Percentiles rank a stretch among this genome's conserved stretches.
phyloP scores from a whole-genome alignment of 2,888 invertebrate genomes.

The Limnephilus auricula region DNA sequence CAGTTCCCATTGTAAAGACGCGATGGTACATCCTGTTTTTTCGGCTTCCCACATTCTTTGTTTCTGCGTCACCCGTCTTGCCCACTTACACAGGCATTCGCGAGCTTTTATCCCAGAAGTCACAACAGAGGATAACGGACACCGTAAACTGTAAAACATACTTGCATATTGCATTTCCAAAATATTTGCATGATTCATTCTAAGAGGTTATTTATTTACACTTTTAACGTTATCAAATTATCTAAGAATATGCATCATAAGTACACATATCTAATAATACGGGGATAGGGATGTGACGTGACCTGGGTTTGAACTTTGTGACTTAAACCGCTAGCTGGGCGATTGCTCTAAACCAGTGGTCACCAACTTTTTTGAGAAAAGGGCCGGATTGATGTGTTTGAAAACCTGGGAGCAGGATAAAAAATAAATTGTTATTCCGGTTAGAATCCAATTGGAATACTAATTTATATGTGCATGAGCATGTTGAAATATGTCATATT shows the following conservation, averaged over 20 bases:
- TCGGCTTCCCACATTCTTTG: conserved; percentile 49
- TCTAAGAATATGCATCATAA: background rate
- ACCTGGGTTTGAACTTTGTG: background rate
- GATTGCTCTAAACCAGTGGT: background rate
- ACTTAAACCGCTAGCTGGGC: background rate
- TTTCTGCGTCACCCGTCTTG: conserved; percentile 31
- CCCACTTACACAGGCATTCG: conserved; percentile 23
- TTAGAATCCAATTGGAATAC: no score
- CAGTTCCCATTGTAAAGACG: conserved; percentile 47
- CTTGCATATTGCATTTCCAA: background rate
- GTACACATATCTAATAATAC: no score
- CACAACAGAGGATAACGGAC: conserved; percentile 7
- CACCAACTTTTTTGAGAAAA: no score
- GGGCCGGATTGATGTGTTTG: no score
- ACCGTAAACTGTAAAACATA: background rate
- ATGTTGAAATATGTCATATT: no score
- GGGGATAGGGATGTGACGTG: background rate
- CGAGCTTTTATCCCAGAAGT: conserved; percentile 19
- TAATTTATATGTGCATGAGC: no score
- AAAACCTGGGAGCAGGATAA: no score
- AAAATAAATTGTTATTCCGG: no score
- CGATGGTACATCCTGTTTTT: conserved; percentile 24
- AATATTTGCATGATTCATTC: background rate
- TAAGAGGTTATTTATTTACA: background rate
- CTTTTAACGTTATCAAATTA: background rate